Evolutionary conservation across 2,888 invertebrate genomes (phyloP).

Genomic region (Linnaemya vulpina): DNA sequence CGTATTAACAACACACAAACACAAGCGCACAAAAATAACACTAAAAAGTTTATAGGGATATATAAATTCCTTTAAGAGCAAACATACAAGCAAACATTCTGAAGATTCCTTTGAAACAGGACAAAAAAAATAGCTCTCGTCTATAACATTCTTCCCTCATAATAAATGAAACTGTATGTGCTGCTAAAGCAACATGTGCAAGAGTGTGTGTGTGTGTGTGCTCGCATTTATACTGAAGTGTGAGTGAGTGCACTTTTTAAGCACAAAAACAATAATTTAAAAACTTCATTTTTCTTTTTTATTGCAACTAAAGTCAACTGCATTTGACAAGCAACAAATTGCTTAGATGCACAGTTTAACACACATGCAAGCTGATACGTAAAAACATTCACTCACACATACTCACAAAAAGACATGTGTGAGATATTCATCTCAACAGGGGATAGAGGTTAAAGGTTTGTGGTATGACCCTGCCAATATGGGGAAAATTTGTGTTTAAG

Average conservation of each 20-base stretch:
- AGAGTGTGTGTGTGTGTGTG: not conserved
- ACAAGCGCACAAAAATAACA: not conserved
- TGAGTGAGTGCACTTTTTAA: not conserved
- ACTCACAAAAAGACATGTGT: not conserved
- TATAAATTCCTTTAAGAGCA: not conserved
- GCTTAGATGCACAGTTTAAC: constrained; percentile 45
- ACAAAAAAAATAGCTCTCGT: constrained; percentile 23
- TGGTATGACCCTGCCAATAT: too few species aligned
- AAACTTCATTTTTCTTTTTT: constrained; percentile 64
- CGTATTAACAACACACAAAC: not conserved
- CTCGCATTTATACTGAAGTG: not conserved
- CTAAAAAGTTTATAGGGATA: not conserved
- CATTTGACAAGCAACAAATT: constrained; percentile 71
- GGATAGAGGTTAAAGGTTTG: too few species aligned
- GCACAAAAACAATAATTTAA: constrained; percentile 57
- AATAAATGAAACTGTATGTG: constrained; percentile 34
- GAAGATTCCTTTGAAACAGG: constrained; percentile 39
- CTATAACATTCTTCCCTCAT: constrained; percentile 34
- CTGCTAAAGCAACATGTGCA: not conserved
- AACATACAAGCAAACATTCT: constrained; percentile 10
- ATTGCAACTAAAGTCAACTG: constrained; percentile 66
- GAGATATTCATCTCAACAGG: too few species aligned
- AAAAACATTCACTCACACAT: not conserved
- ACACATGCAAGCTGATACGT: not conserved
- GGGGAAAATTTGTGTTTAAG: too few species aligned